A percentile compares a stretch with the other conserved stretches of the same genome.
Conservation (phyloP, 1,140 invertebrate species). For the Neuroterus valhalla region DNA sequence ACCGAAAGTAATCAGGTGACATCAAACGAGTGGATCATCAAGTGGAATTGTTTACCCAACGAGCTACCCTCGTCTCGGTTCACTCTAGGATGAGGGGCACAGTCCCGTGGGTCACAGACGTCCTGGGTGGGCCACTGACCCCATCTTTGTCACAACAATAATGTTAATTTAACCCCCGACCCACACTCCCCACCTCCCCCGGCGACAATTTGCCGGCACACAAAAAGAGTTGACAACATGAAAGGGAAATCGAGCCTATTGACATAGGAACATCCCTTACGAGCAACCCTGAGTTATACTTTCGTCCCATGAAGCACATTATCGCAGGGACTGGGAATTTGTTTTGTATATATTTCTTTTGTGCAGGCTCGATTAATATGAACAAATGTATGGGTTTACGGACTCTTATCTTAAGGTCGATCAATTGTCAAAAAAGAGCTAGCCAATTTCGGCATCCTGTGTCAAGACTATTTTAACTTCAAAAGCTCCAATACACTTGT, state of each 20-base stretch:
- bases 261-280: constrained; percentile 62
- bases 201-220: constrained; percentile 73
- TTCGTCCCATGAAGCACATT: constrained; percentile 24
- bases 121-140: constrained; percentile 39
- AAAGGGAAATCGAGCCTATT: constrained; percentile 77
- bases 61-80: constrained; percentile 41
- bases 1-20: constrained; percentile 74
- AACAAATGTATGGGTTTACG: not conserved
- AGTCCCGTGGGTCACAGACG: constrained; percentile 45
- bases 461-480: too few species aligned
- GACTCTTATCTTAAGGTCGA: too few species aligned
- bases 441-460: too few species aligned
- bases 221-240: constrained; percentile 76
- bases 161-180: constrained; percentile 73
- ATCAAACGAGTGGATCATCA: constrained; percentile 76
- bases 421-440: too few species aligned
- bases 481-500: too few species aligned
- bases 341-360: constrained; percentile 27
- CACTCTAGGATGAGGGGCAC: constrained; percentile 36
- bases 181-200: constrained; percentile 49
- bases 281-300: not conserved
- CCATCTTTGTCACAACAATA: constrained; percentile 74
- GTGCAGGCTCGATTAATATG: not conserved
- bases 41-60: constrained; percentile 74
- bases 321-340: not conserved